Percentiles rank a stretch among this genome's conserved stretches.
Conservation (phyloP, 2,797 vertebrate species). For the Artibeus jamaicensis region DNA sequence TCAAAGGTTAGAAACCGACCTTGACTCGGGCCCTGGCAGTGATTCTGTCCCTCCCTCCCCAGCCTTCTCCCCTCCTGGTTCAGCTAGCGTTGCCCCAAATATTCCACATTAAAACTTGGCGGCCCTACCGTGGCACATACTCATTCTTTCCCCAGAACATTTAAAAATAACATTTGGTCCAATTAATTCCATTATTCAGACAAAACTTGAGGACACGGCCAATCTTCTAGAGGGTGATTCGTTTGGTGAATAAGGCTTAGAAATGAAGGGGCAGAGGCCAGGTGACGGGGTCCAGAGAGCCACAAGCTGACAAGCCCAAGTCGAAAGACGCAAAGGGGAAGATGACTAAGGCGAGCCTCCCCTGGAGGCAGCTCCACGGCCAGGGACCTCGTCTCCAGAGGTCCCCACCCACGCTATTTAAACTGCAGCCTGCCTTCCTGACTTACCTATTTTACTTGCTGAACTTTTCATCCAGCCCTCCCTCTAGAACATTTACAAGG, state of each 20-base stretch:
- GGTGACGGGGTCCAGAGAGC: not conserved
- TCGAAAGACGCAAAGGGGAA: not conserved
- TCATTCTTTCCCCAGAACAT: not conserved
- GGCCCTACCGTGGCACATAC: not conserved
- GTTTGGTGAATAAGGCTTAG: not conserved
- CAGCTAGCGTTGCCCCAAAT: not conserved
- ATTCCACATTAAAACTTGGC: not conserved
- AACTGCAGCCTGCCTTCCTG: not conserved
- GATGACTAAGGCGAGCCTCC: not conserved
- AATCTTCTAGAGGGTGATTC: not conserved
- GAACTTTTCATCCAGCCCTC: not conserved
- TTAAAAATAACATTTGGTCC: conserved; percentile 30
- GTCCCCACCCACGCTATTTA: not conserved
- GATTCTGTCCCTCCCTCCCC: not conserved
- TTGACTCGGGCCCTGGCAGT: fast-evolving
- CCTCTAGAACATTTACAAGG: not conserved
- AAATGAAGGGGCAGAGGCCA: not conserved
- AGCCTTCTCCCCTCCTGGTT: not conserved
- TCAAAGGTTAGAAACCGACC: not conserved
- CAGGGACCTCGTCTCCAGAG: not conserved
- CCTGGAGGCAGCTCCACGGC: not conserved
- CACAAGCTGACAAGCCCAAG: fast-evolving
- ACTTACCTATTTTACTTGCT: too few species aligned
- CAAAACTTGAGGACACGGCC: not conserved
- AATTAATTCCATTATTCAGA: conserved; percentile 14